Evolutionary conservation across 2,888 invertebrate species (phyloP), one percentile per base, ranked within the genome.

Genomic region (Ariolimax columbianus): DNA sequence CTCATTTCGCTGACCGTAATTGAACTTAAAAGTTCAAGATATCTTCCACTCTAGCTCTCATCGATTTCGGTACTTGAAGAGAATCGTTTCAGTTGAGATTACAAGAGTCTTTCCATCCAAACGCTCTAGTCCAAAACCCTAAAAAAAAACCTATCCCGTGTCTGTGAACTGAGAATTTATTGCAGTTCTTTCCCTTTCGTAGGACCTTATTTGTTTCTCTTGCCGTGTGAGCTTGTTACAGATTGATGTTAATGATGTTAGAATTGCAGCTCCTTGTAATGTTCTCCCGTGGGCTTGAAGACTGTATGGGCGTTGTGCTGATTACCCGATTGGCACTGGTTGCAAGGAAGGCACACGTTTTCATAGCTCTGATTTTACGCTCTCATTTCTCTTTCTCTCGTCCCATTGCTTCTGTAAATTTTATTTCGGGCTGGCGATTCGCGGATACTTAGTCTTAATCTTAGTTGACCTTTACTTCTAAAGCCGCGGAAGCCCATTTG

Each of bases 171-270:
- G n/a, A n/a, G n/a, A n/a, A n/a, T 82, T 72, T 72, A 70, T 72
- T 72, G 1, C 81, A 7, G 51, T 70, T 82, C 38, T 30, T 70
- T 72, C 72, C 55, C 36, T n/a, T 30, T 43, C 43, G 38, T 17
- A 72, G 81, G 81, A 82, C 72, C 72, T 82, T 72, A 82, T 82
- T 82, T 82, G 81, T 82, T 82, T 51, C 72, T 55, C 81, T 36
- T 38, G 73, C 38, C 38, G 55, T 72, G 17, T 26, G 55, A 23
- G 72, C 72, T 82, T 59, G n/a, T 81, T 82, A 72, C 55, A 43
- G 81, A 82, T 82, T 82, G 81, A 72, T 82, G 55, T 82, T 72
- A 72, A 72, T 72, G 73, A 47, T 55, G 26, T 23, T 38, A 26
- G 4, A 30, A 51, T 47, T 51, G 75, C 51, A 33, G 33, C 33